Percentiles rank a stretch among this genome's conserved stretches.
phyloP scores from a whole-genome alignment of 2,113 vertebrate genomes.

The Strix aluco region DNA sequence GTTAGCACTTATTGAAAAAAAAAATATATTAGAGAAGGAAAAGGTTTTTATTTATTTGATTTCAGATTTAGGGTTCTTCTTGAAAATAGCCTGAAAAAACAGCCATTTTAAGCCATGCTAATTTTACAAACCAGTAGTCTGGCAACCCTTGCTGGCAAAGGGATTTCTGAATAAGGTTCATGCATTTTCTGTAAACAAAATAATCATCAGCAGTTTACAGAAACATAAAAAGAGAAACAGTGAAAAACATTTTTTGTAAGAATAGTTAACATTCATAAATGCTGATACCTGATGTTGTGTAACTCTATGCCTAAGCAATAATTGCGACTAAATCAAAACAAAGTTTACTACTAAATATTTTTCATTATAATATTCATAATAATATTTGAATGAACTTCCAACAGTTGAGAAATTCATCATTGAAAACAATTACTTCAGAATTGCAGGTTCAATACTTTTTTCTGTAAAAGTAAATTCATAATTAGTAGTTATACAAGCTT shows the following conservation, averaged over 20 bases:
- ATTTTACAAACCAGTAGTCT: neutral
- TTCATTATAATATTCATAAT: neutral
- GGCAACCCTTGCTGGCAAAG: neutral
- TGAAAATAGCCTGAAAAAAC: neutral
- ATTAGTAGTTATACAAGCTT: neutral
- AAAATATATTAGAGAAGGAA: neutral
- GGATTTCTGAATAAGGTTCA: neutral
- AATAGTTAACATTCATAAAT: neutral
- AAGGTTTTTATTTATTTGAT: neutral
- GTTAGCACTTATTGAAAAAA: neutral
- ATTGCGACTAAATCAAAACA: neutral
- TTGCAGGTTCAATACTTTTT: neutral
- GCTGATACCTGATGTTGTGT: neutral
- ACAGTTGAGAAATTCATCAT: neutral
- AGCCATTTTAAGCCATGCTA: neutral
- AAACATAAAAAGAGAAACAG: fast-evolving
- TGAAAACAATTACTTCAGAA: neutral
- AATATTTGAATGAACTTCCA: neutral
- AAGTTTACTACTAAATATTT: neutral
- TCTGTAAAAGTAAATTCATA: neutral
- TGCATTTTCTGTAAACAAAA: neutral
- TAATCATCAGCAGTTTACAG: neutral
- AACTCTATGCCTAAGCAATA: neutral
- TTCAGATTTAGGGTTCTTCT: neutral
- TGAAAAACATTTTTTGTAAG: neutral